Evolutionary conservation across 2,888 invertebrate genomes (phyloP).

Genomic region (Nemurella pictetii): DNA sequence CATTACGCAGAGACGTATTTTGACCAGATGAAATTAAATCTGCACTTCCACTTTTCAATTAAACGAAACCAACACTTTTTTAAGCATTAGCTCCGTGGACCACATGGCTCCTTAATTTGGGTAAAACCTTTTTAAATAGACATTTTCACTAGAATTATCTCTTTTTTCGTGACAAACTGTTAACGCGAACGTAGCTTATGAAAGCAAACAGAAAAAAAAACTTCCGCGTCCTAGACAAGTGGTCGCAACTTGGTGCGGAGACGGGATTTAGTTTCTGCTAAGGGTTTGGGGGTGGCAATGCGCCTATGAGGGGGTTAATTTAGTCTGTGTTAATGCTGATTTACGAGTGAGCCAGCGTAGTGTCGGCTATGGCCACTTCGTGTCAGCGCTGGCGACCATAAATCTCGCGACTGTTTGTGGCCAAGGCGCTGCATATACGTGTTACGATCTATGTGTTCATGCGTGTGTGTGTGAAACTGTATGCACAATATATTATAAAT

Average conservation of each 20-base stretch:
- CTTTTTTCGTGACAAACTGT: neutral
- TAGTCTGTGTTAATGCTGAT: conserved; percentile 43
- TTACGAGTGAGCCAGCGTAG: conserved; percentile 34
- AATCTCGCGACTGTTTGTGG: conserved; percentile 41
- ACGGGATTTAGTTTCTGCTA: neutral
- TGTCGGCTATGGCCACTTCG: conserved; percentile 29
- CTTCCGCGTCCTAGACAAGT: neutral
- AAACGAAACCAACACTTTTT: neutral
- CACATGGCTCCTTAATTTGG: neutral
- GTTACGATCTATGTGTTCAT: neutral
- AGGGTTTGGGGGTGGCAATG: conserved; percentile 12
- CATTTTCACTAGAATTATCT: neutral
- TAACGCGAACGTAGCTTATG: neutral
- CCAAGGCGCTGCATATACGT: neutral
- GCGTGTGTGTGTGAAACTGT: neutral
- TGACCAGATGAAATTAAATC: neutral
- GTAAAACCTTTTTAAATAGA: neutral
- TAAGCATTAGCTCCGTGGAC: neutral
- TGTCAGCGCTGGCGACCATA: conserved; percentile 39
- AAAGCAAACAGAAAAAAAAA: neutral
- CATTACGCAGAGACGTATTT: neutral
- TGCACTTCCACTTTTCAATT: neutral
- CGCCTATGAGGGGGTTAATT: conserved; percentile 39
- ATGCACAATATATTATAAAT: conserved; percentile 29
- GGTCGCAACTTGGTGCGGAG: neutral